Evolutionary conservation across 2,113 vertebrate genomes (phyloP).

Genomic region (Albula goreensis): DNA sequence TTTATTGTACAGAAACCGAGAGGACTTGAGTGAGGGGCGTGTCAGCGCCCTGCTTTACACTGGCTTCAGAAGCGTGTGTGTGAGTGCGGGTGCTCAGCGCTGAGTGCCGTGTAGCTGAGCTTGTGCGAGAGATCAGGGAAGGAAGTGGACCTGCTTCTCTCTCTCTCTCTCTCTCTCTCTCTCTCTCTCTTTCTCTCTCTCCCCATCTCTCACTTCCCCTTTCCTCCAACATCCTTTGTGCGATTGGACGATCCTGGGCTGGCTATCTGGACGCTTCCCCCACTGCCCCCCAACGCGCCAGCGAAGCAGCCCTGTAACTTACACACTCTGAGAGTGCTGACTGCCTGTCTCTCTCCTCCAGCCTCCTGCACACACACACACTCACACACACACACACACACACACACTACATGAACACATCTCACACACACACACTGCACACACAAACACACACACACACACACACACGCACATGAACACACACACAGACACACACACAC

Average conservation of each 20-base stretch:
- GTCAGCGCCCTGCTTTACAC: background rate
- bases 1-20: background rate
- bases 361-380: slow-evolving; percentile 69
- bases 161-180: background rate
- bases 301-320: slow-evolving; percentile 50
- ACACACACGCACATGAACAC: slow-evolving; percentile 18
- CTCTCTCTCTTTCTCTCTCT: background rate
- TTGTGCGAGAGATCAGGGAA: too few species aligned
- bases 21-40: background rate
- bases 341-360: slow-evolving; percentile 55
- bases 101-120: background rate
- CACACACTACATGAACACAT: too few species aligned
- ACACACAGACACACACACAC: slow-evolving; percentile 36
- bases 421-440: too few species aligned
- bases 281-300: slow-evolving; percentile 27
- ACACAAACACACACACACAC: slow-evolving; percentile 15
- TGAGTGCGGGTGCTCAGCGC: background rate
- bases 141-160: background rate
- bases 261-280: slow-evolving; percentile 11
- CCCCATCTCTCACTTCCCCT: too few species aligned
- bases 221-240: too few species aligned
- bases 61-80: background rate
- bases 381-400: slow-evolving; percentile 1
- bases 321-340: slow-evolving; percentile 56
- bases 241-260: slow-evolving; percentile 10